These are phyloP conservation scores for Matsumurasca onukii DNA, from an alignment of 1,140 invertebrate species.

Conservation along the genomic window DNA sequence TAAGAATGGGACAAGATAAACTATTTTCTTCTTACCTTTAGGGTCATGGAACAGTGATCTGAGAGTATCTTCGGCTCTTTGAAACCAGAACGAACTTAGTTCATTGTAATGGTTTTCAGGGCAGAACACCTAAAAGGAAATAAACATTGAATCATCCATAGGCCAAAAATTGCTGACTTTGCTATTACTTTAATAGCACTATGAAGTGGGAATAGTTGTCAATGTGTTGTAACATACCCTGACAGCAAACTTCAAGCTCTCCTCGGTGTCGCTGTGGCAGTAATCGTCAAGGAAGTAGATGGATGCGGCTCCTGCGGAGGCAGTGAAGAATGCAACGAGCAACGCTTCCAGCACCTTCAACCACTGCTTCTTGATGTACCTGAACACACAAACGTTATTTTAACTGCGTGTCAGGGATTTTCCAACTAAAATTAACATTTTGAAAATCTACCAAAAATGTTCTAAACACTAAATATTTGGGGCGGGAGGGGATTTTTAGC, in stretches of 20 bases:
- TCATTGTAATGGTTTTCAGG: slow-evolving; percentile 88
- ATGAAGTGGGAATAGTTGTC: too few species aligned
- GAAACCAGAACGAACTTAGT: slow-evolving; percentile 92
- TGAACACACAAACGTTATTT: too few species aligned
- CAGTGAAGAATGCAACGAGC: slow-evolving; percentile 78
- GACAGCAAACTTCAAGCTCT: slow-evolving; percentile 67
- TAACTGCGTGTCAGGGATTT: too few species aligned
- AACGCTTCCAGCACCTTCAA: slow-evolving; percentile 84
- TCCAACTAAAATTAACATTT: too few species aligned
- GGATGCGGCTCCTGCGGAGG: slow-evolving; percentile 82
- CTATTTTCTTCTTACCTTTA: slow-evolving; percentile 54
- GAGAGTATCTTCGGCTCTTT: slow-evolving; percentile 94
- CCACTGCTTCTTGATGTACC: slow-evolving; percentile 71
- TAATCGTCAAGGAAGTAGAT: slow-evolving; percentile 93
- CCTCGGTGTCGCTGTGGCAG: slow-evolving; percentile 70
- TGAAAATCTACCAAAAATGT: too few species aligned
- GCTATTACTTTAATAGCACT: too few species aligned
- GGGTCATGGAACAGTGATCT: slow-evolving; percentile 90
- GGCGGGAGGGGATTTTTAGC: too few species aligned
- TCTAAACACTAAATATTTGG: too few species aligned
- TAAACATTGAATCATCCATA: too few species aligned
- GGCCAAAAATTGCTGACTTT: too few species aligned
- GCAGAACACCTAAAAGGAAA: slow-evolving; percentile 94
- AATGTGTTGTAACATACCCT: too few species aligned
- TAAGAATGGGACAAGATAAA: too few species aligned